Conservation (phyloP, 2,113 vertebrate genomes). For the Tragelaphus imberbis region DNA sequence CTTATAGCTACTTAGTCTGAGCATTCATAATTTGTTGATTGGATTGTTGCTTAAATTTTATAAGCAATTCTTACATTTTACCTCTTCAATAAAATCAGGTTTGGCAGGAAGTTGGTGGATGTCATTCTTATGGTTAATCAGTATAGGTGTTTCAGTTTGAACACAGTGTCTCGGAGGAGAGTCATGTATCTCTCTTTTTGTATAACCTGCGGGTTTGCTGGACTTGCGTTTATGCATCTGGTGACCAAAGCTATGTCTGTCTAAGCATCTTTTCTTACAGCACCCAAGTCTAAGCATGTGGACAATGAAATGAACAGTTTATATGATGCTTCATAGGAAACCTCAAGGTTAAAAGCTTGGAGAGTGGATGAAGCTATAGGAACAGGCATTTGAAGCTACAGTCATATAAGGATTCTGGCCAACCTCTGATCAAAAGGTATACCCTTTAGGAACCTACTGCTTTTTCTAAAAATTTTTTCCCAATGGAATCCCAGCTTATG, state of each 20-base stretch:
- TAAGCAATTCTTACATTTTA: not conserved
- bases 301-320: not conserved
- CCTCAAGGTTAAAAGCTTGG: not conserved
- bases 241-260: not conserved
- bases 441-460: not conserved
- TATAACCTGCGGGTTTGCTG: not conserved
- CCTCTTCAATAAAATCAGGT: not conserved
- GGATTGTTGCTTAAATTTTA: not conserved
- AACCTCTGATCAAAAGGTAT: not conserved
- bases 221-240: not conserved
- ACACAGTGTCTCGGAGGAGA: not conserved
- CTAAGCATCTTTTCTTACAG: not conserved
- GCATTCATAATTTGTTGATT: not conserved
- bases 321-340: not conserved
- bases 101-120: not conserved
- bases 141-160: not conserved
- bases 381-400: not conserved
- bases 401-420: not conserved
- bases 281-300: not conserved
- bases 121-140: not conserved
- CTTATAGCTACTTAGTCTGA: not conserved
- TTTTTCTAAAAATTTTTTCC: not conserved
- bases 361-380: not conserved
- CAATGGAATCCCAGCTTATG: not conserved
- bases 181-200: not conserved